phyloP scores from a whole-genome alignment of 2,888 invertebrate genomes.

The Uloborus plumipes region DNA sequence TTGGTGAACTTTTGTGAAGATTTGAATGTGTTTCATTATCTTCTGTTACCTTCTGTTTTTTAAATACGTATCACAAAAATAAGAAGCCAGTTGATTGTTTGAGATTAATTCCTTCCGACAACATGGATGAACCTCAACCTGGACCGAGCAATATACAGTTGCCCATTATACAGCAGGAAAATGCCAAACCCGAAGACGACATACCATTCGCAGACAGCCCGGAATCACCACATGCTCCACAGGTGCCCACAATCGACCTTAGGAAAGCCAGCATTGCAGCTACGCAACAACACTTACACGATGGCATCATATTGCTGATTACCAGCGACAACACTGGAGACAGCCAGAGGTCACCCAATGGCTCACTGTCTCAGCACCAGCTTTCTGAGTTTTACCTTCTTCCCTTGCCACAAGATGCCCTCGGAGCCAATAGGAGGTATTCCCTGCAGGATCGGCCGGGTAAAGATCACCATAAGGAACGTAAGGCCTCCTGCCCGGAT shows the following conservation, averaged over 20 bases:
- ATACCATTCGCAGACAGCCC: conserved; percentile 48
- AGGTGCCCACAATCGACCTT: conserved; percentile 15
- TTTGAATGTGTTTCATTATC: no score
- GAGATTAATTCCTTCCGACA: not conserved
- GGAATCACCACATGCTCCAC: conserved; percentile 12
- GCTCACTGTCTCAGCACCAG: conserved; percentile 42
- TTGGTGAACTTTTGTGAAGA: no score
- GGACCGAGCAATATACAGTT: conserved; percentile 40
- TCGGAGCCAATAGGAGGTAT: conserved; percentile 37
- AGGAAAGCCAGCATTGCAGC: conserved; percentile 34
- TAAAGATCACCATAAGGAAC: conserved; percentile 27
- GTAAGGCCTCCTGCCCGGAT: conserved; percentile 59
- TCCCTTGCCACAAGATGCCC: conserved; percentile 44
- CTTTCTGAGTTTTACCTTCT: conserved; percentile 52
- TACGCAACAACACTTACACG: conserved; percentile 36
- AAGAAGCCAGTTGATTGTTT: no score
- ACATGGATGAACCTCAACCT: conserved; percentile 49
- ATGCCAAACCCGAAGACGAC: conserved; percentile 27
- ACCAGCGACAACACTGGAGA: conserved; percentile 39
- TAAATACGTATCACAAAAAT: no score
- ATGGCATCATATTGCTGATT: conserved; percentile 51
- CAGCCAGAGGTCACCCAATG: conserved; percentile 47
- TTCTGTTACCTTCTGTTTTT: no score
- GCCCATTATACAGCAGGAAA: conserved; percentile 31
- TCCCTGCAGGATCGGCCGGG: conserved; percentile 43